phyloP scores from a whole-genome alignment of 2,888 invertebrate genomes.

The Drosophila monieri region DNA sequence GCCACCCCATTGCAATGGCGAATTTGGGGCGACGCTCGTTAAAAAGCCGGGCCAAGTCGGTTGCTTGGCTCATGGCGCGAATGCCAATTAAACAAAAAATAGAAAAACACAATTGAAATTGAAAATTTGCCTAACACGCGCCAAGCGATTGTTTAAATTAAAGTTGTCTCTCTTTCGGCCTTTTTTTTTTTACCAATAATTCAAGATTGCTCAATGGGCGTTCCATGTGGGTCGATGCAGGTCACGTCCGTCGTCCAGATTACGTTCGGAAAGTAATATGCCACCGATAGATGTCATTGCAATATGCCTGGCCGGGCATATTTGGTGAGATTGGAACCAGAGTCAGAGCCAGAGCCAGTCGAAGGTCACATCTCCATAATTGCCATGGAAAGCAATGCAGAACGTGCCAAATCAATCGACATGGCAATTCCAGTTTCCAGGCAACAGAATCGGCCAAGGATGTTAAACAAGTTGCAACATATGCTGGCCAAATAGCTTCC shows the following conservation, averaged over 20 bases:
- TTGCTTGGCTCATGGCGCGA: constrained; percentile 43
- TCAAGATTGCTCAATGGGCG: constrained; percentile 57
- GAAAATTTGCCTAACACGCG: constrained; percentile 67
- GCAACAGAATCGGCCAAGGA: constrained; percentile 14
- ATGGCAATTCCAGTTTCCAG: constrained; percentile 15
- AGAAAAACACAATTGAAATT: constrained; percentile 49
- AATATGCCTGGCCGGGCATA: constrained; percentile 46
- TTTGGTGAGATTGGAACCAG: constrained; percentile 31
- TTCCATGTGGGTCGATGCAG: constrained; percentile 67
- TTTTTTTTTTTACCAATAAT: constrained; percentile 7
- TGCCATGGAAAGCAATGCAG: constrained; percentile 21
- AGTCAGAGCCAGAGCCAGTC: constrained; percentile 2
- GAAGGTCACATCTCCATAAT: constrained; percentile 37
- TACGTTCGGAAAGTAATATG: constrained; percentile 44
- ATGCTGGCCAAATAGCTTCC: neutral
- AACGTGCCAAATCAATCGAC: constrained; percentile 49
- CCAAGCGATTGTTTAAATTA: constrained; percentile 61
- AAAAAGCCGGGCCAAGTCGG: constrained; percentile 47
- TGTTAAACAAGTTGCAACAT: constrained; percentile 21
- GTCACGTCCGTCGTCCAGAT: constrained; percentile 59
- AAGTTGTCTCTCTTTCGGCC: constrained; percentile 25
- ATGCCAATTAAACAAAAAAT: constrained; percentile 60
- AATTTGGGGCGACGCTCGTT: constrained; percentile 69
- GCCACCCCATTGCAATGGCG: constrained; percentile 62
- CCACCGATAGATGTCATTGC: constrained; percentile 27